Conservation (phyloP, 2,888 invertebrate species). For the Cistogaster globosa region DNA sequence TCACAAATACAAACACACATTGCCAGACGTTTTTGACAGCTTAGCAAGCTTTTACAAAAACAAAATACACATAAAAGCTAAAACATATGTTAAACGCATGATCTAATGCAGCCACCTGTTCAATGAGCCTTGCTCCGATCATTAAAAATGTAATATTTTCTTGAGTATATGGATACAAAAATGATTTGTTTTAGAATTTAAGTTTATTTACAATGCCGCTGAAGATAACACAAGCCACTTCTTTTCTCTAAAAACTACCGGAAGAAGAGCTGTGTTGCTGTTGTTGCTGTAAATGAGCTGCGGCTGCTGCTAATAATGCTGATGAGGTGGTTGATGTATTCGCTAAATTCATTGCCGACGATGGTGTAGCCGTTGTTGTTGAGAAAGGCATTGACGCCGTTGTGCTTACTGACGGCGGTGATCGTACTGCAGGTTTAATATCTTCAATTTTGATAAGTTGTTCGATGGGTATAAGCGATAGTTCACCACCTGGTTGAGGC, state of each 20-base stretch:
- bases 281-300: constrained; percentile 55
- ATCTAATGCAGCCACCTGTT: too few relatives aligned
- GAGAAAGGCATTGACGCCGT: constrained; percentile 41
- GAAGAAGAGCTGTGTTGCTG: constrained; percentile 48
- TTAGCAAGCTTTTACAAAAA: too few relatives aligned
- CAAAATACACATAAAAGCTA: too few relatives aligned
- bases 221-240: not conserved
- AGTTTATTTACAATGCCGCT: constrained; percentile 40
- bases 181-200: constrained; percentile 13
- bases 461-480: constrained; percentile 93
- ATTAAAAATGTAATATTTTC: not conserved
- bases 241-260: constrained; percentile 56
- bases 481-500: constrained; percentile 89
- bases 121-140: too few relatives aligned
- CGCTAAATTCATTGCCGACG: constrained; percentile 34
- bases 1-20: too few relatives aligned
- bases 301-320: constrained; percentile 41
- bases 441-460: constrained; percentile 90
- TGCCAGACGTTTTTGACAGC: too few relatives aligned
- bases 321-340: constrained; percentile 61
- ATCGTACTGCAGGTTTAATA: constrained; percentile 79
- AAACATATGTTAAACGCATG: too few relatives aligned
- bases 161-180: constrained; percentile 8
- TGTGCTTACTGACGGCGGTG: constrained; percentile 73
- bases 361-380: constrained; percentile 59